Evolutionary conservation across 2,888 invertebrate species (phyloP).

Genomic region (Acanthosepion esculentum): DNA sequence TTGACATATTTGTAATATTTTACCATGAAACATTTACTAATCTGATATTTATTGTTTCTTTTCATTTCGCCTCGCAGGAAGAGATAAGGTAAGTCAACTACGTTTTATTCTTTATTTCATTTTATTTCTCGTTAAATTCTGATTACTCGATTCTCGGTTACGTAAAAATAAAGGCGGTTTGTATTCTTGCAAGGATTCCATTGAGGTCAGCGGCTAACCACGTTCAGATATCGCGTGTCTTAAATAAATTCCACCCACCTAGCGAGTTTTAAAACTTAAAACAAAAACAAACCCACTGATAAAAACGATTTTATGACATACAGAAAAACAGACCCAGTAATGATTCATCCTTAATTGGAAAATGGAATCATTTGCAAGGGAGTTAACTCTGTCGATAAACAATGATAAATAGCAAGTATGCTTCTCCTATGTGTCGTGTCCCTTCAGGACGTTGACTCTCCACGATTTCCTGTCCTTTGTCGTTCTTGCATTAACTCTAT

Average conservation of each 20-base stretch:
- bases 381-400: too few species aligned
- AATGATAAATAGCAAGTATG: too few species aligned
- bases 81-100: slow-evolving; percentile 17
- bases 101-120: neutral
- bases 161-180: neutral
- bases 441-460: too few species aligned
- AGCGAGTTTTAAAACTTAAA: neutral
- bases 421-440: too few species aligned
- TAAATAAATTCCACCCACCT: neutral
- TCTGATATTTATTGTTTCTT: neutral
- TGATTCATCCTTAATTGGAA: too few species aligned
- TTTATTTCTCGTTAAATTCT: neutral
- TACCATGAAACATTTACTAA: neutral
- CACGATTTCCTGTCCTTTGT: too few species aligned
- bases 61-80: neutral
- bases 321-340: too few species aligned
- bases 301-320: neutral
- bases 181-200: neutral
- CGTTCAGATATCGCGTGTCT: neutral
- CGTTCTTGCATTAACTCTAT: too few species aligned
- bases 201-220: neutral
- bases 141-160: neutral
- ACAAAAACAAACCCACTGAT: neutral
- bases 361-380: too few species aligned
- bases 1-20: neutral